These are phyloP conservation scores for Steinernema scapterisci DNA, from an alignment of 2,888 invertebrate genomes.

Conservation along the genomic window DNA sequence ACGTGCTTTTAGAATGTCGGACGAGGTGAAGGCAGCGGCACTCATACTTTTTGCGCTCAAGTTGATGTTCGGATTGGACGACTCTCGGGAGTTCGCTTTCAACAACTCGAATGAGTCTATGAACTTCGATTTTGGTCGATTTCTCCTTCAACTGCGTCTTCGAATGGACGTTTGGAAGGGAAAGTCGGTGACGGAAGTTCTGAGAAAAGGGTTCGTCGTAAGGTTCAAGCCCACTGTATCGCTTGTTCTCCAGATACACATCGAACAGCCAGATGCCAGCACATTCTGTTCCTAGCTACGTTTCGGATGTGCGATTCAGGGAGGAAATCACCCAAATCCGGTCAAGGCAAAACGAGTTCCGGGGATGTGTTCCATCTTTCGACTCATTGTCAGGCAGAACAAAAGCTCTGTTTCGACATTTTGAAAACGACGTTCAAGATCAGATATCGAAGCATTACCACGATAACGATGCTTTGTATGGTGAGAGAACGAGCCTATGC, in stretches of 20 bases:
- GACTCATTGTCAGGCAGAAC: not conserved
- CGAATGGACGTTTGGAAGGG: constrained; percentile 39
- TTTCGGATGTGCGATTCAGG: not conserved
- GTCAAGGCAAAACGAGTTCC: not conserved
- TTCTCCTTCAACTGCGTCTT: constrained; percentile 35
- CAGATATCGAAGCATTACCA: not conserved
- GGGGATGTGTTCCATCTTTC: not conserved
- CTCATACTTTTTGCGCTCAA: constrained; percentile 51
- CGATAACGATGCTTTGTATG: not conserved
- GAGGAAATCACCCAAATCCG: not conserved
- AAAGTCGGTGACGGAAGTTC: constrained; percentile 18
- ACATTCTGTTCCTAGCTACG: not conserved
- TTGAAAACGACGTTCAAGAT: not conserved
- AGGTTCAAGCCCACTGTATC: too few relatives aligned
- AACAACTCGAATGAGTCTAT: not conserved
- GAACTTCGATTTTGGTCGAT: constrained; percentile 36
- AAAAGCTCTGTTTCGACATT: not conserved
- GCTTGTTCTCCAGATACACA: too few relatives aligned
- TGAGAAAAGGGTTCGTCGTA: constrained; percentile 30
- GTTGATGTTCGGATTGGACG: constrained; percentile 52
- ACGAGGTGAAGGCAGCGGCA: constrained; percentile 51
- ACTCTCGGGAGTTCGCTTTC: constrained; percentile 34
- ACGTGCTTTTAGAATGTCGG: constrained; percentile 36
- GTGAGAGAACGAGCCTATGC: not conserved
- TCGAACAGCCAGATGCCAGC: too few relatives aligned